Conservation (phyloP, 2,888 invertebrate species). For the Cryptus viduatorius region DNA sequence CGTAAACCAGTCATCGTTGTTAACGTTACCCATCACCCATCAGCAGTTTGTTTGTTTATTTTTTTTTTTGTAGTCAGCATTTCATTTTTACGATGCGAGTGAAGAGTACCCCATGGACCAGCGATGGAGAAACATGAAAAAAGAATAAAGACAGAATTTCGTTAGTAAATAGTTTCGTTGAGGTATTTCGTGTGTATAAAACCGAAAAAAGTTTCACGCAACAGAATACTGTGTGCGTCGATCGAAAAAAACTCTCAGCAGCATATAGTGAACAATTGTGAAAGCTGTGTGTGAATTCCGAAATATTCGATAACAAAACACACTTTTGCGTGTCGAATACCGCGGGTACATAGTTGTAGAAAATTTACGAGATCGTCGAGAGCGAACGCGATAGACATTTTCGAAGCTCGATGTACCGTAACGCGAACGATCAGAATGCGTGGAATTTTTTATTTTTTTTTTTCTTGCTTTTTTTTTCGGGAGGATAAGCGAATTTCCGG, state of each 20-base stretch:
- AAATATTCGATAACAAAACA: conserved; percentile 21
- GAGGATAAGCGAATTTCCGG: not conserved
- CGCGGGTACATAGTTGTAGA: conserved; percentile 21
- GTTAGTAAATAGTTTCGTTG: conserved; percentile 65
- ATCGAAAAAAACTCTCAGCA: not conserved
- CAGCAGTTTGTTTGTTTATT: conserved; percentile 15
- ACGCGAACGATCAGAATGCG: conserved; percentile 11
- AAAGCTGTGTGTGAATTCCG: conserved; percentile 16
- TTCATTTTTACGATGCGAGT: conserved; percentile 40
- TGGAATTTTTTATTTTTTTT: conserved; percentile 35
- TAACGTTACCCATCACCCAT: conserved; percentile 67
- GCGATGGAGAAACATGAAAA: conserved; percentile 67
- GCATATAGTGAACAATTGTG: not conserved
- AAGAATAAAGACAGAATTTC: conserved; percentile 54
- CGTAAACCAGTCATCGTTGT: conserved; percentile 37
- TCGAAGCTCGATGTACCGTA: conserved; percentile 17
- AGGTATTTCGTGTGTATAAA: not conserved
- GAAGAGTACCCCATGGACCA: conserved; percentile 42
- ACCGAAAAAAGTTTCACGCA: not conserved
- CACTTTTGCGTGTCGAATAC: not conserved
- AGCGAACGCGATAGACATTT: conserved; percentile 11
- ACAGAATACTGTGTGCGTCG: not conserved
- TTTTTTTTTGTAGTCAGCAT: conserved; percentile 13
- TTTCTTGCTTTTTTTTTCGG: conserved; percentile 12
- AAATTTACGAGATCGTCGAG: conserved; percentile 37